Base-by-base conservation (phyloP, 1,140 invertebrate genomes). In the Oreohelix idahoensis region DNA sequence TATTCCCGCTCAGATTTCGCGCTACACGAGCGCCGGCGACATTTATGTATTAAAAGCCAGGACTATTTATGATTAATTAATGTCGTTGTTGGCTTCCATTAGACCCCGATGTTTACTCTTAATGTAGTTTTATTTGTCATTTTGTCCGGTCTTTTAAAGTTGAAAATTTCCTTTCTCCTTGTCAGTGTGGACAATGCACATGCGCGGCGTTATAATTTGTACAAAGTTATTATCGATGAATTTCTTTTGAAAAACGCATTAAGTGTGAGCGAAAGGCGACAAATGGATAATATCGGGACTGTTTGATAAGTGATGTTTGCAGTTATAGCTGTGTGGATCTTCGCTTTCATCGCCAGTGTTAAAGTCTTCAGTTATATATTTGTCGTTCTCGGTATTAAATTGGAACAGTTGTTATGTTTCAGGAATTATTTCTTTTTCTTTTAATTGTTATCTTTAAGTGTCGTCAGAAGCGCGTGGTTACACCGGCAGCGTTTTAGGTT, bases 51-150 rank as follows among this genome's bases (percentile, higher is more conserved):
- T 76, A 45, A 76, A 76, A 76, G 74, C 74, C 38, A 32, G 29
- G 8, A 29, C 42, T 76, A 76, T 76, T 76, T 76, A 76, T 76
- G 74, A 76, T 76, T 76, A 76, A 76, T 76, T 76, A 76, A 53
- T 51, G 42, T 51, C 42, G n/a, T 45, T 51, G 71, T 76, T 29
- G 74, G 17, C 45, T 49, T 76, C 74, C 74, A 76, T 76, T 76
- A 76, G 74, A 51, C 42, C n/a, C 8, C 5, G 38, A n/a, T 26
- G 38, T 29, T 15, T 32, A 66, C 71, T 39, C 38, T 45, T 42
- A 73, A 42, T 73, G 36, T 29, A 45, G 26, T 73, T 71, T 45
- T 45, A n/a, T 73, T 73, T 73, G 39, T 73, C 10, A 45, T 45
- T 73, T 39, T 73, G 2, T 13, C 32, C 71, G 71, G n/a, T 39